Evolutionary conservation across 2,888 invertebrate species (phyloP), one percentile per base, ranked within the genome.

Genomic region (Ditylenchus weischeri): DNA sequence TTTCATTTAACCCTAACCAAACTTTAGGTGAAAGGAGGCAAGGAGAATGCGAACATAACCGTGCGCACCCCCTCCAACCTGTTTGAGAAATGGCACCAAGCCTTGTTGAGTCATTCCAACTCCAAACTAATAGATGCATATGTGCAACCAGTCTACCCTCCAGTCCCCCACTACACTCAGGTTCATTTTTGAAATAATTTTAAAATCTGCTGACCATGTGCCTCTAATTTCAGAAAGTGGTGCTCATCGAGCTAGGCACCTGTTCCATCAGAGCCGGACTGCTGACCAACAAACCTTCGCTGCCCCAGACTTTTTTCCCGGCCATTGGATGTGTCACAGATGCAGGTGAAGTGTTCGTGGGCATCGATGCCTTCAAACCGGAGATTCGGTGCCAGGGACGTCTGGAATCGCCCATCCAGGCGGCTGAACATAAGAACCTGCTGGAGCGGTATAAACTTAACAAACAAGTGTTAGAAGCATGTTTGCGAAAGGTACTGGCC

Each of bases 181-280:
- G 70, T 75, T 60, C 49, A 15, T n/a, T 29, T 48, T 60, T 69
- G 65, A 36, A 7, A 64, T 19, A 3, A 15, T 21, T n/a, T 48
- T 43, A 58, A 19, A 11, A 58, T 15, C 11, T n/a, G 21, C 38
- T 36, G 29, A 29, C 29, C 5, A 29, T 29, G 2, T 29, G 29
- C 2, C 5, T 29, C 5, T 21, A 61, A 59, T 70, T 69, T 29
- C 79, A 86, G 83, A 85, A 86, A 72, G 84, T 87, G 8, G 74
- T 87, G 4, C 83, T 88, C 21, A 83, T 88, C 57, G 88, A 88
- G 77, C 78, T 88, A 50, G 88, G 88, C 15, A 86, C 87, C 63
- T 84, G 85, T 72, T 86, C 86, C 4, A 84, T 88, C 38, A 83
- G 88, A 73, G 88, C 87, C 15, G 88, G 88, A 18, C 83, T 87